Conservation (phyloP, 2,888 invertebrate species). For the Ormyrus nitidulus region DNA sequence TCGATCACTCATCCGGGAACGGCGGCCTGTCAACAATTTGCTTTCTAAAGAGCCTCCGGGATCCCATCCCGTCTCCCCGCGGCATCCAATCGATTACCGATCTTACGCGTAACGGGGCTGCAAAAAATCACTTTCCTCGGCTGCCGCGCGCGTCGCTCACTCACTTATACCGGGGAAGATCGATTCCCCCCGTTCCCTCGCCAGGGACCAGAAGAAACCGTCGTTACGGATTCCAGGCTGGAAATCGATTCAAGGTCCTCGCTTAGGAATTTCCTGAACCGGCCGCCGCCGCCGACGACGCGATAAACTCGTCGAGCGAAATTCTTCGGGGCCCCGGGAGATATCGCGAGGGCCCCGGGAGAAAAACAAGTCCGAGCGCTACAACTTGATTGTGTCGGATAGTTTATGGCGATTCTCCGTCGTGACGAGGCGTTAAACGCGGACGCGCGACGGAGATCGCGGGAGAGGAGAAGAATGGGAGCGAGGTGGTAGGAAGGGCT, state of each 20-base stretch:
- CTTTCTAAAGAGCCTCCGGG: not conserved
- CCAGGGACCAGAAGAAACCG: constrained; percentile 59
- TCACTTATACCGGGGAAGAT: constrained; percentile 41
- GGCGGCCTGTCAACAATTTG: not conserved
- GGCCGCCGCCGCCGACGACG: constrained; percentile 9
- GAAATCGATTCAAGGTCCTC: constrained; percentile 56
- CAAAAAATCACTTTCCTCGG: constrained; percentile 28
- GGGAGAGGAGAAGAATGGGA: constrained; percentile 1
- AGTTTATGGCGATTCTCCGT: constrained; percentile 64
- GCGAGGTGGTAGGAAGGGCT: not conserved
- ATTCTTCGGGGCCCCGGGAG: constrained; percentile 38
- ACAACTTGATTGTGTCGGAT: constrained; percentile 63
- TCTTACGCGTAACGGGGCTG: constrained; percentile 2
- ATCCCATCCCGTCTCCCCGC: not conserved
- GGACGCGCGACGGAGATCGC: constrained; percentile 3
- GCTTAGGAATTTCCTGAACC: constrained; percentile 46
- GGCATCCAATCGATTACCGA: constrained; percentile 31
- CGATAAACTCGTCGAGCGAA: constrained; percentile 58
- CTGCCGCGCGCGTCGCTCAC: constrained; percentile 30
- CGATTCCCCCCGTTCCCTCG: constrained; percentile 6
- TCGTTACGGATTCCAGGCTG: constrained; percentile 61
- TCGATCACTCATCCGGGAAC: no score
- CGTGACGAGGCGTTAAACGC: constrained; percentile 66
- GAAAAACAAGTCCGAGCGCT: constrained; percentile 58
- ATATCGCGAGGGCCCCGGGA: constrained; percentile 33